Conservation (phyloP, 2,888 invertebrate genomes). For the Mythimna impura region DNA sequence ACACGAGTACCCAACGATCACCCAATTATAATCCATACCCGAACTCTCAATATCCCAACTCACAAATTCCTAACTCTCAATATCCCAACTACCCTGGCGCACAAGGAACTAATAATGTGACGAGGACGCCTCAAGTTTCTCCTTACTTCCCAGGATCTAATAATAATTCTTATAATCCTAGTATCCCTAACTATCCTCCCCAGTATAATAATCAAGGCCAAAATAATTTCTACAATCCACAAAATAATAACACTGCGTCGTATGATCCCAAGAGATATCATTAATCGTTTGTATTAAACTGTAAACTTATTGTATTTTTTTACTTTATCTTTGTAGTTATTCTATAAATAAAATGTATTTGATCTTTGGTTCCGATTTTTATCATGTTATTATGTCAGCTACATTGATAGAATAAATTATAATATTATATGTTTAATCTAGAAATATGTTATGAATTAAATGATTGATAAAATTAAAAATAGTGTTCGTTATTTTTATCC, state of each 20-base stretch:
- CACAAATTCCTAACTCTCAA: constrained; percentile 8
- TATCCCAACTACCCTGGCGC: constrained; percentile 36
- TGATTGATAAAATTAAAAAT: constrained; percentile 11
- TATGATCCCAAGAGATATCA: constrained; percentile 70
- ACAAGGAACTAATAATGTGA: constrained; percentile 19
- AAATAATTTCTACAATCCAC: constrained; percentile 57
- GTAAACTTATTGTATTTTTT: constrained; percentile 13
- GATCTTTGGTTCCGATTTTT: constrained; percentile 27
- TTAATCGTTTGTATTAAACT: constrained; percentile 29
- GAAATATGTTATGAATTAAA: constrained; percentile 31
- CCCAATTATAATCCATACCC: constrained; percentile 46
- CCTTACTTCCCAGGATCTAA: constrained; percentile 41
- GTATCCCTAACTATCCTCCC: constrained; percentile 58
- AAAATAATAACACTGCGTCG: constrained; percentile 50
- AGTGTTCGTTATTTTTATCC: constrained; percentile 20
- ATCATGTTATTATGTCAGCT: constrained; percentile 19
- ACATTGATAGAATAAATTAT: constrained; percentile 4
- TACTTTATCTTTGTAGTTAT: constrained; percentile 27
- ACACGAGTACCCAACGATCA: constrained; percentile 29
- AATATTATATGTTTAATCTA: not conserved
- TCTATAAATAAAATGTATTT: constrained; percentile 24
- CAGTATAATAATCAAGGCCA: constrained; percentile 51
- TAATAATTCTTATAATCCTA: constrained; percentile 58
- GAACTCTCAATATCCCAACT: constrained; percentile 31
- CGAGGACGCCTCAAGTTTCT: constrained; percentile 17